Evolutionary conservation across 1,140 invertebrate species (phyloP), one percentile per base, ranked within the genome.

Genomic region (Solenopsis invicta): DNA sequence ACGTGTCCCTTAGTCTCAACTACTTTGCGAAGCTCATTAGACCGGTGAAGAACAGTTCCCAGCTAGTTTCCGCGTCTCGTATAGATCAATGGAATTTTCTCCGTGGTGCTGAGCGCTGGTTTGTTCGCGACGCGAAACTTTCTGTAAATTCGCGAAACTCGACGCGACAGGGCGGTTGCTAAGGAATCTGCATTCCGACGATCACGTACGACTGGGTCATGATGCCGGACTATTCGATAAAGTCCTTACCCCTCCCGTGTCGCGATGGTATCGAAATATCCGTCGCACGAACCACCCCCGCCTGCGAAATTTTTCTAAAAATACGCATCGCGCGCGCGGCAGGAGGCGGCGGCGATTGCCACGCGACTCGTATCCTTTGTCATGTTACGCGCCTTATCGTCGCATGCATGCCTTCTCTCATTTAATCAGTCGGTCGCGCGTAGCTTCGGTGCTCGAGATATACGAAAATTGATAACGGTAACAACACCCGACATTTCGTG

Each of bases 281-380:
- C 92, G 90, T 62, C 87, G 67, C 71, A 71, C 67, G 84, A 78
- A 84, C 74, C 88, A 91, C 88, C 90, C 88, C 87, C 91, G 85
- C 92, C 24, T 2, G 50, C 72, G 50, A 89, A 89, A 91, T 86
- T 82, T 66, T 86, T 92, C 85, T 86, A 89, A 91, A 92, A 88
- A 88, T 91, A 90, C 34, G 67, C 69, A 1, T 29, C 12, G 16
- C 59, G 18, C 59, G 18, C 69, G 48, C 21, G 24, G 76, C 80
- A 88, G 77, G 71, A 91, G 24, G 24, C 75, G 16, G 18, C 29
- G 45, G 48, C 69, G 67, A 85, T 45, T 6, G 12, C 21, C 54
- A 24, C n/a, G n/a, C 62, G 45, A 54, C 64, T 80, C 29, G 61
- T n/a, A 72, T 74, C 52, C 67, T 74, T 61, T 61, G 41, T 82